These are phyloP conservation scores for Antennarius maculatus DNA, from an alignment of 2,797 vertebrate species.

Conservation along the genomic window DNA sequence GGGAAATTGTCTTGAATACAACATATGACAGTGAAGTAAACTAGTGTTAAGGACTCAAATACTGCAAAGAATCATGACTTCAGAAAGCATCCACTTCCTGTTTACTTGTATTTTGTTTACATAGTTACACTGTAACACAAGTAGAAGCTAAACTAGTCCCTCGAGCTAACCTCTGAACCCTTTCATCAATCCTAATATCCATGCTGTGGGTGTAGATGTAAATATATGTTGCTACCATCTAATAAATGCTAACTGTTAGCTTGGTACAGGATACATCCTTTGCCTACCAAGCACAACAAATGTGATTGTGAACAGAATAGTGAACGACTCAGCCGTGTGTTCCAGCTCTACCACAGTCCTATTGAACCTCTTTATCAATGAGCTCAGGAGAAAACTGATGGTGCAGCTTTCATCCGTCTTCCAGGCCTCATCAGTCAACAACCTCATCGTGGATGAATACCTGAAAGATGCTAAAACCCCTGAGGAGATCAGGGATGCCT, in stretches of 20 bases:
- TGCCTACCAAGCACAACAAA: background rate
- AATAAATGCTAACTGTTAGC: background rate
- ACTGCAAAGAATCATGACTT: no score
- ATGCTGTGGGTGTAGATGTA: no score
- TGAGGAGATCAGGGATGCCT: constrained; percentile 76
- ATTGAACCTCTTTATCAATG: background rate
- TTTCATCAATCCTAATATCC: no score
- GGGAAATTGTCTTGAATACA: no score
- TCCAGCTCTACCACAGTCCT: background rate
- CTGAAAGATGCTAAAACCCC: constrained; percentile 74
- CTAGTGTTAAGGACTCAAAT: no score
- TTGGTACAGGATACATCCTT: background rate
- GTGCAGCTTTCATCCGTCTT: background rate
- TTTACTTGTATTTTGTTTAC: no score
- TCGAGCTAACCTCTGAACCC: no score
- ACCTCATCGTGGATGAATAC: constrained; percentile 79
- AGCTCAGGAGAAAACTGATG: constrained; percentile 2
- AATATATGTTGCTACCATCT: no score
- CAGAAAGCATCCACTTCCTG: no score
- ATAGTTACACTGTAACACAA: no score
- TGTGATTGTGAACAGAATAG: background rate
- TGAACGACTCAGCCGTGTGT: background rate
- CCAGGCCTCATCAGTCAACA: constrained; percentile 62
- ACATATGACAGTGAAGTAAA: no score
- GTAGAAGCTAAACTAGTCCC: no score